Evolutionary conservation across 2,888 invertebrate genomes (phyloP).

Genomic region (Euplexia lucipara): DNA sequence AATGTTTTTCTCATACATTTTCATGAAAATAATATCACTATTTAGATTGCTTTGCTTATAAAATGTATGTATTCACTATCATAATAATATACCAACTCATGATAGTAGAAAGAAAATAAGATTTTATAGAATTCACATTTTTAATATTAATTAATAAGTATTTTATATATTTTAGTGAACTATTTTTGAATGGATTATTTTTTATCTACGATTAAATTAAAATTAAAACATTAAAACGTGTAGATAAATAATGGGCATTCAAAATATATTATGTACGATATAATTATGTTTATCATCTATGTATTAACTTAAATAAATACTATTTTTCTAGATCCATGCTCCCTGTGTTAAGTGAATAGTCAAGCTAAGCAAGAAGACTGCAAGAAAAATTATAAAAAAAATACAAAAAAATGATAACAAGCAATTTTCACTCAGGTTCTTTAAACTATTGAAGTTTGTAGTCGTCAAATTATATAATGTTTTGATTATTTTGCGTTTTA

Average conservation of each 20-base stretch:
- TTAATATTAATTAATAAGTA: conserved; percentile 1
- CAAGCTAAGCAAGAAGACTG: conserved; percentile 90
- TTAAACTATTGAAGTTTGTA: conserved; percentile 82
- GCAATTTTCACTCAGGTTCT: conserved; percentile 83
- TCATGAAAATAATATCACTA: conserved; percentile 25
- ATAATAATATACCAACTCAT: conserved; percentile 17
- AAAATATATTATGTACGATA: conserved; percentile 13
- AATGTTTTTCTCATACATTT: conserved; percentile 13
- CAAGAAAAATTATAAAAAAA: conserved; percentile 77
- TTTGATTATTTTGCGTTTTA: conserved; percentile 58
- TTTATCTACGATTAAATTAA: conserved; percentile 40
- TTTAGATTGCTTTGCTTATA: conserved; percentile 62
- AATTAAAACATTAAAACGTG: background rate
- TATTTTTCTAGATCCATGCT: conserved; percentile 94
- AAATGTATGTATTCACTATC: conserved; percentile 49
- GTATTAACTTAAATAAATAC: conserved; percentile 59
- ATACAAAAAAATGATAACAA: conserved; percentile 71
- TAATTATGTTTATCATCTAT: conserved; percentile 4
- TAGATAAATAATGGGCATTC: conserved; percentile 36
- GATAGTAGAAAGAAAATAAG: conserved; percentile 25
- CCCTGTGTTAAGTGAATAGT: conserved; percentile 95
- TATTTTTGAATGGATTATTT: conserved; percentile 17
- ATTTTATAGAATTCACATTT: conserved; percentile 9
- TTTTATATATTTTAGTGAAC: conserved; percentile 10
- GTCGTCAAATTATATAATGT: conserved; percentile 61